These are phyloP conservation scores for Hozukius guyotensis DNA, from an alignment of 2,797 vertebrate genomes.

Conservation along the genomic window DNA sequence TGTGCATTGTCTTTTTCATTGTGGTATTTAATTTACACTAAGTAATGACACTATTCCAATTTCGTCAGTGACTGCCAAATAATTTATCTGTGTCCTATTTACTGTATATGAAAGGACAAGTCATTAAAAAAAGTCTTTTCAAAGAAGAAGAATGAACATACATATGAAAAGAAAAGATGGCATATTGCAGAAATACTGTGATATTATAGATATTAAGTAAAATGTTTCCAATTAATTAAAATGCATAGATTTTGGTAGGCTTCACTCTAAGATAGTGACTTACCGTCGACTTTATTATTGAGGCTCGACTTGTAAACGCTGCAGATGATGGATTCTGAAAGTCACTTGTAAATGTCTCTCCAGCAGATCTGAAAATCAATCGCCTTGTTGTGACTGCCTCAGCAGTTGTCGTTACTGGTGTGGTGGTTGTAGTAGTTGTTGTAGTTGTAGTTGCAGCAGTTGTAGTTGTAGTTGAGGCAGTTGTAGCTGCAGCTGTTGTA, in stretches of 20 bases:
- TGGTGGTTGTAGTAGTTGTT: neutral
- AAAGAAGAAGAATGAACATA: neutral
- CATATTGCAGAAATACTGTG: neutral
- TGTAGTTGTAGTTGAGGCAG: neutral
- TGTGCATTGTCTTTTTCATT: neutral
- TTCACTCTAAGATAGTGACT: neutral
- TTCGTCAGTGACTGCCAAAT: neutral
- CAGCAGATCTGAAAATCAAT: constrained; percentile 41
- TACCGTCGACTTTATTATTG: constrained; percentile 39
- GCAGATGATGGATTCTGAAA: constrained; percentile 38
- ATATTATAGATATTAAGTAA: neutral
- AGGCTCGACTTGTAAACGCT: constrained; percentile 29
- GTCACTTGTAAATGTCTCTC: constrained; percentile 49
- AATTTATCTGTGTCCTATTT: neutral
- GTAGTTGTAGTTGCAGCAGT: neutral
- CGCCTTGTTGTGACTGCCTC: neutral
- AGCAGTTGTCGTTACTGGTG: neutral
- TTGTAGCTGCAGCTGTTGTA: neutral
- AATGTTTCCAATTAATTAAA: neutral
- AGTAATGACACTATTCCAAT: neutral
- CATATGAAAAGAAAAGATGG: neutral
- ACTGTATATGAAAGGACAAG: neutral
- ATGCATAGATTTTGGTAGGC: neutral
- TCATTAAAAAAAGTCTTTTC: too few relatives aligned
- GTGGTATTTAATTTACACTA: neutral